Evolutionary conservation across 2,888 invertebrate species (phyloP).

Genomic region (Diaprepes abbreviatus): DNA sequence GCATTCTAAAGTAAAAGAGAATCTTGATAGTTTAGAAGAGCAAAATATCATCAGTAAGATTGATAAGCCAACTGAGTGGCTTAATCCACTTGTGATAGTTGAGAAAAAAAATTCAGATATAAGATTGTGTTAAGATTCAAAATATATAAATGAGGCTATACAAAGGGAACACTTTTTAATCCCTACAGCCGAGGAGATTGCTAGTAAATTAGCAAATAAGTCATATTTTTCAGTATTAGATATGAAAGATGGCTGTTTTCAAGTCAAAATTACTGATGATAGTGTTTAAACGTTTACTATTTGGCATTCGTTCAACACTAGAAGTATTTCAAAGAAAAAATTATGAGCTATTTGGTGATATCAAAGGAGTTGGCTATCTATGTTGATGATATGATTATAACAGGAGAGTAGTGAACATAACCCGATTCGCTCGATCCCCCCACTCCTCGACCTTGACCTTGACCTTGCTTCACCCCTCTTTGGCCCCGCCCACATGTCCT

Average conservation of each 20-base stretch:
- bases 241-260: conserved; percentile 48
- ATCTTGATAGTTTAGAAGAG: conserved; percentile 14
- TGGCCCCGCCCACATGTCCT: no score
- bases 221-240: conserved; percentile 50
- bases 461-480: no score
- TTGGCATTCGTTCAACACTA: conserved; percentile 45
- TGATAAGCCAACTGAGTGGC: conserved; percentile 42
- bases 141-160: conserved; percentile 41
- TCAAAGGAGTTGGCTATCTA: conserved; percentile 47
- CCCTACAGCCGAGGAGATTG: no score
- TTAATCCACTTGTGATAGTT: conserved; percentile 49
- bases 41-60: no score
- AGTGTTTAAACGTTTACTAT: conserved; percentile 42
- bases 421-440: no score
- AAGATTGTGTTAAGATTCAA: conserved; percentile 47
- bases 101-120: conserved; percentile 48
- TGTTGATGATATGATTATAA: conserved; percentile 48
- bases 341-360: no score
- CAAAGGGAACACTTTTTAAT: conserved; percentile 47
- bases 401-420: conserved; percentile 33
- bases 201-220: no score
- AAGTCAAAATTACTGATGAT: conserved; percentile 36
- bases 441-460: no score
- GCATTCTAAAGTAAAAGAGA: conserved; percentile 27
- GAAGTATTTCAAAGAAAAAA: conserved; percentile 46